Percentiles rank a stretch among this genome's conserved stretches.
These are phyloP conservation scores for Cossypha heuglini DNA, from an alignment of 2,797 vertebrate species.

Conservation along the genomic window DNA sequence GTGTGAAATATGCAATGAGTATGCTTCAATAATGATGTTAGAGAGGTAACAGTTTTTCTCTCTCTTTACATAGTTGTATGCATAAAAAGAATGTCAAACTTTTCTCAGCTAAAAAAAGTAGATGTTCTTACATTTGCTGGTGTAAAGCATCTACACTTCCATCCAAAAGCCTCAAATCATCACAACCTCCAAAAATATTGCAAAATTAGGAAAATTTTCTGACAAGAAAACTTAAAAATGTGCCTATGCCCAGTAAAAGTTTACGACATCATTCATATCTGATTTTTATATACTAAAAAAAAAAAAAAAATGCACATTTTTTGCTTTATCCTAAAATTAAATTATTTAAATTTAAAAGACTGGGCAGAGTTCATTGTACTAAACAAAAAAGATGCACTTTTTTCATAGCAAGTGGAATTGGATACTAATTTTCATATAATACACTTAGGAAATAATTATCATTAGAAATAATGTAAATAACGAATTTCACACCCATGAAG, in stretches of 20 bases:
- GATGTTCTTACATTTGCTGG: background rate
- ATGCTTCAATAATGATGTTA: background rate
- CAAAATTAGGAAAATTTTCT: background rate
- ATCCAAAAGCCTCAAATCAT: background rate
- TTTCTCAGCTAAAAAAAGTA: background rate
- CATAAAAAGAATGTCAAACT: background rate
- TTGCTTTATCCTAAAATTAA: background rate
- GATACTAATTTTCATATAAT: background rate
- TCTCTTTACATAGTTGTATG: background rate
- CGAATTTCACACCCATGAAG: background rate
- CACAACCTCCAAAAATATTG: background rate
- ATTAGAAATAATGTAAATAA: background rate
- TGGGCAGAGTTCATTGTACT: background rate
- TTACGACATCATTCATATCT: background rate
- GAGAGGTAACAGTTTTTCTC: background rate
- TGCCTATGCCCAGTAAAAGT: background rate
- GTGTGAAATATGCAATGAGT: background rate
- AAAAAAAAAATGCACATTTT: background rate
- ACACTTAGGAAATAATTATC: background rate
- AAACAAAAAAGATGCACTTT: accelerated
- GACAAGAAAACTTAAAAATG: background rate
- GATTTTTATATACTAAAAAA: background rate
- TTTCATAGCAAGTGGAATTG: background rate
- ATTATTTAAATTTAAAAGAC: background rate
- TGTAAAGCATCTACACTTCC: background rate